Percentiles rank a stretch among this genome's conserved stretches.
phyloP scores from a whole-genome alignment of 2,797 vertebrate species.

The Hoplostethus mediterraneus region DNA sequence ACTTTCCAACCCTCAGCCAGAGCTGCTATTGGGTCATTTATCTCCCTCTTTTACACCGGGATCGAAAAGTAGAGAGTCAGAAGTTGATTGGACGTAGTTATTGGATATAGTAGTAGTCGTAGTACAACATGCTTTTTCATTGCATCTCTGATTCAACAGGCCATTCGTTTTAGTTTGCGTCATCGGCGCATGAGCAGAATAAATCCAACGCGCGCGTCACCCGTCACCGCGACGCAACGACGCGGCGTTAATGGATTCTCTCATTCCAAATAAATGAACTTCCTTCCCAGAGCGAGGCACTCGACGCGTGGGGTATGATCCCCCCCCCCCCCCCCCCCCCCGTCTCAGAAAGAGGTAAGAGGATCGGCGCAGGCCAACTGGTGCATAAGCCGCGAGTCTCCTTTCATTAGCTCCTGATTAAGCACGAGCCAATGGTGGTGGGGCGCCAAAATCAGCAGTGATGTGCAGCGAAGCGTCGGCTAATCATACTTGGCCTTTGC shows the following conservation, averaged over 20 bases:
- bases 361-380: slow-evolving; percentile 35
- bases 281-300: slow-evolving; percentile 2
- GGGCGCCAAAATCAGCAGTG: slow-evolving; percentile 57
- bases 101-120: no score
- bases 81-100: slow-evolving; percentile 33
- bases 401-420: slow-evolving; percentile 71
- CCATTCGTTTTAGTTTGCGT: neutral
- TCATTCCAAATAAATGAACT: slow-evolving; percentile 18
- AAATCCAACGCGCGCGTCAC: neutral
- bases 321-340: neutral
- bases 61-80: slow-evolving; percentile 31
- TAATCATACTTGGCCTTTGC: slow-evolving; percentile 74
- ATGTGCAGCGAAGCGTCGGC: slow-evolving; percentile 64
- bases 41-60: neutral
- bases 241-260: neutral
- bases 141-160: no score
- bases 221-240: slow-evolving; percentile 2
- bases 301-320: neutral
- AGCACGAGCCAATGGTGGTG: slow-evolving; percentile 42
- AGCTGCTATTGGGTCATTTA: neutral
- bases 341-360: slow-evolving; percentile 14
- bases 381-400: slow-evolving; percentile 59
- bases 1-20: slow-evolving; percentile 1
- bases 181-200: slow-evolving; percentile 32
- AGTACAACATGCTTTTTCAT: no score